Evolutionary conservation across 2,113 vertebrate genomes (phyloP).

Genomic region (Ailuropoda melanoleuca): DNA sequence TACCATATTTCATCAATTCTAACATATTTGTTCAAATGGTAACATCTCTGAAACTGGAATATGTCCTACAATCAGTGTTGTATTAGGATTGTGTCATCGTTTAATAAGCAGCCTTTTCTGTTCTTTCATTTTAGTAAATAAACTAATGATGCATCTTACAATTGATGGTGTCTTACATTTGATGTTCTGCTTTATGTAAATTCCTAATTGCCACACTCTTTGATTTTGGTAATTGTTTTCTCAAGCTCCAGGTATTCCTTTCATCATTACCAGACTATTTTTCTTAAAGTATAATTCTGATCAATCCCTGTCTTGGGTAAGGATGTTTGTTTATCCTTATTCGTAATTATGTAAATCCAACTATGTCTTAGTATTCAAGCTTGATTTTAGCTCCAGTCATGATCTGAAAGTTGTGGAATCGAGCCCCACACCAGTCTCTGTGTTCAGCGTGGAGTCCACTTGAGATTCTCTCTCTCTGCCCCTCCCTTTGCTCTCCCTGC

Average conservation of each 20-base stretch:
- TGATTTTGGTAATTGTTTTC: background rate
- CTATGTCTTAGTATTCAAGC: background rate
- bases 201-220: background rate
- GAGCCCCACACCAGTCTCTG: background rate
- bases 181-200: background rate
- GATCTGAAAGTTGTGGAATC: background rate
- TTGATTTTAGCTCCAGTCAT: background rate
- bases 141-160: background rate
- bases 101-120: background rate
- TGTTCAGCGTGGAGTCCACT: background rate
- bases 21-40: conserved; percentile 8
- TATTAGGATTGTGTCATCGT: background rate
- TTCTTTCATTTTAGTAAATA: background rate
- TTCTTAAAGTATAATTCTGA: background rate
- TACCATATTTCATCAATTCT: background rate
- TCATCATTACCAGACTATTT: background rate
- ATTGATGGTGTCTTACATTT: background rate
- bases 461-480: background rate
- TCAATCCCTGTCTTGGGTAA: background rate
- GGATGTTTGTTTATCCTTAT: background rate
- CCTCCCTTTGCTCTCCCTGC: background rate
- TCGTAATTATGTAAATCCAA: background rate
- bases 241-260: background rate
- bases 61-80: background rate
- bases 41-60: background rate